These are phyloP conservation scores for Hyperoplus immaculatus DNA, from an alignment of 2,797 vertebrate genomes.

Conservation along the genomic window DNA sequence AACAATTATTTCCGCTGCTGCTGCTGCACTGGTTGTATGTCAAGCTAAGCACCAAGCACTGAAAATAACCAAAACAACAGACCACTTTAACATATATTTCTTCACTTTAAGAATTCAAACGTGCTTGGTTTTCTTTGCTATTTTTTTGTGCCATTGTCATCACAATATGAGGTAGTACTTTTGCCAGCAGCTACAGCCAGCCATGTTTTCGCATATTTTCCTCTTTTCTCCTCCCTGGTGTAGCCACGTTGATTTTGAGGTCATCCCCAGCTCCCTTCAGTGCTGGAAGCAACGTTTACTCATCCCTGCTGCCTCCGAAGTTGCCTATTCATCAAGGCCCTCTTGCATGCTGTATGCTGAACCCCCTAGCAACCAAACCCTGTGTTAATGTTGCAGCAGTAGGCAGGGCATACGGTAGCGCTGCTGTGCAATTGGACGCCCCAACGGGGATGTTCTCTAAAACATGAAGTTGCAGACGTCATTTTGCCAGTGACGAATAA, in stretches of 20 bases:
- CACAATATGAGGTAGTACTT: background rate
- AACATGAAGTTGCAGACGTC: background rate
- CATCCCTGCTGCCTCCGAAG: conserved; percentile 30
- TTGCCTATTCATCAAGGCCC: conserved; percentile 34
- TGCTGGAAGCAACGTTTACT: conserved; percentile 35
- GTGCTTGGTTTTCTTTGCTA: background rate
- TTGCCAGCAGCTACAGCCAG: conserved; percentile 15
- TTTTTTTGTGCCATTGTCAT: background rate
- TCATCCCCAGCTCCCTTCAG: conserved; percentile 12
- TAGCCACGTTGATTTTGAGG: conserved; percentile 30
- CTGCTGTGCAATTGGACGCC: background rate
- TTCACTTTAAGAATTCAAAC: background rate
- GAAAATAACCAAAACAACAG: background rate
- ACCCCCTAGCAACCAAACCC: background rate
- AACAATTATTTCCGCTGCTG: background rate
- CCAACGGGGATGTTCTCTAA: background rate
- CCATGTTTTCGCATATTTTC: background rate
- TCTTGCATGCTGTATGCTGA: background rate
- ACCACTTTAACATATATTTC: background rate
- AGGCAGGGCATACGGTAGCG: background rate
- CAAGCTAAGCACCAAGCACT: background rate
- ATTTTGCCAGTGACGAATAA: background rate
- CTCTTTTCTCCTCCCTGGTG: background rate
- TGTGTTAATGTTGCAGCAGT: conserved; percentile 9
- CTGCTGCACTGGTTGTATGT: conserved; percentile 1